Percentiles rank a stretch among this genome's conserved stretches.
Conservation (phyloP, 2,113 vertebrate species). For the Passer domesticus region DNA sequence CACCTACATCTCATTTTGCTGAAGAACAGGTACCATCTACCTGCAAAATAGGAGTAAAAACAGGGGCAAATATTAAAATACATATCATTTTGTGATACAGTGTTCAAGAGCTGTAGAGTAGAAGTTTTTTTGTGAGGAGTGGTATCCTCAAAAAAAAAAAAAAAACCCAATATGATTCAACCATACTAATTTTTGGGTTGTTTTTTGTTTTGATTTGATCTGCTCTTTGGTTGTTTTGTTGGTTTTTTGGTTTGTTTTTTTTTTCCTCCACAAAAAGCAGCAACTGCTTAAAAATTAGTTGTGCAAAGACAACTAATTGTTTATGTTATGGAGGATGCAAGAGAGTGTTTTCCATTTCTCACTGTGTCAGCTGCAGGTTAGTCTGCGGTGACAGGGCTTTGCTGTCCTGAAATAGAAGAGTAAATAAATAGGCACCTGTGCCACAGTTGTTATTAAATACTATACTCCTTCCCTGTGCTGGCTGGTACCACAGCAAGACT, state of each 20-base stretch:
- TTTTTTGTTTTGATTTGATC: background rate
- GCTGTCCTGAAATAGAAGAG: background rate
- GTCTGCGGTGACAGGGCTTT: background rate
- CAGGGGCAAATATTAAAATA: background rate
- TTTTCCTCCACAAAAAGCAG: background rate
- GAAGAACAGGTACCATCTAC: background rate
- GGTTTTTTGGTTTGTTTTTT: fast-evolving
- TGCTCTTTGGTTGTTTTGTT: background rate
- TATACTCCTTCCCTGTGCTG: background rate
- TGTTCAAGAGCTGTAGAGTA: background rate
- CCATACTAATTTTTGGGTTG: background rate
- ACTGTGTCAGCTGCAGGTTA: background rate
- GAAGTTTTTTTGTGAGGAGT: background rate
- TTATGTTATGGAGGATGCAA: background rate
- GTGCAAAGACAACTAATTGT: background rate
- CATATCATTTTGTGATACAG: background rate
- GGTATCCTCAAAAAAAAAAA: background rate
- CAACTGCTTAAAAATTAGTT: background rate
- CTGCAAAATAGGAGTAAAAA: background rate
- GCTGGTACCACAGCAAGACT: background rate
- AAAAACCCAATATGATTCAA: background rate
- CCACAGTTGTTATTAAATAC: background rate
- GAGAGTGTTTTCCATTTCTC: background rate
- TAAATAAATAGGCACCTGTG: background rate
- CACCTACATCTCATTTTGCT: background rate